A percentile compares a stretch with the other conserved stretches of the same genome.
Conservation (phyloP, 2,113 vertebrate species). For the human (Homo sapiens) region GRCh38 chr18:49600001-49600500, state of each 20-base stretch:
- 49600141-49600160: background rate
- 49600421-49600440: background rate
- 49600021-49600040: background rate
- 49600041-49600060: background rate
- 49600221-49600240: background rate
- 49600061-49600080: background rate
- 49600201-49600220: background rate
- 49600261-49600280: background rate
- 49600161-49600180: fast-evolving
- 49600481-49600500: background rate
- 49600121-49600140: background rate
- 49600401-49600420: background rate
- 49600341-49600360: background rate
- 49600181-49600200: background rate
- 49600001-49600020: background rate
- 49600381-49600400: background rate
- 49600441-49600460: background rate
- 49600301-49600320: background rate
- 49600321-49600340: background rate
- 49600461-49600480: background rate
- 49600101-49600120: background rate
- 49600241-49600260: background rate
- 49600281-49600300: background rate
- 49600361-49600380: background rate
- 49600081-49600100: background rate